A percentile compares a stretch with the other conserved stretches of the same genome.
Evolutionary conservation across 2,113 vertebrate species (phyloP).

Genomic region (Rattus rattus): DNA sequence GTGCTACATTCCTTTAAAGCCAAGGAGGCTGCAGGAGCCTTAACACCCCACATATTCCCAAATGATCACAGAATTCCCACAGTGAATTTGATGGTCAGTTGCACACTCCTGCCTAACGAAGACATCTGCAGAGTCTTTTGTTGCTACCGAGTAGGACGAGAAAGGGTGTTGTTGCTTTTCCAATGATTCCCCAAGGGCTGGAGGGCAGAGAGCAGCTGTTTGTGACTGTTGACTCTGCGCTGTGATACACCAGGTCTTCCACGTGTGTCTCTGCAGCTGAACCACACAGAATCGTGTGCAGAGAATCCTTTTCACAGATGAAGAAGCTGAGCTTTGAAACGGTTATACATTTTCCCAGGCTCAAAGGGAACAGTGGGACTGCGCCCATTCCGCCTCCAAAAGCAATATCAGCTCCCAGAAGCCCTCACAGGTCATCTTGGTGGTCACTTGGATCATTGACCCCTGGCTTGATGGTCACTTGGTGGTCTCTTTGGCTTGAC

Average conservation of each 20-base stretch:
- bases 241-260: neutral
- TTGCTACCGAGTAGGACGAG: slow-evolving; percentile 46
- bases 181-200: neutral
- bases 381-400: neutral
- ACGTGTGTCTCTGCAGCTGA: neutral
- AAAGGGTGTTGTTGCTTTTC: slow-evolving; percentile 15
- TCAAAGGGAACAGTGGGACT: neutral
- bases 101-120: slow-evolving; percentile 48
- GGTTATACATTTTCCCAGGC: neutral
- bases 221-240: neutral
- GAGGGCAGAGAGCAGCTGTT: neutral
- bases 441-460: too few relatives aligned
- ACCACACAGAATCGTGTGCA: accelerated
- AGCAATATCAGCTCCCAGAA: neutral
- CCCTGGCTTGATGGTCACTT: neutral
- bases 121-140: slow-evolving; percentile 41
- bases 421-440: accelerated
- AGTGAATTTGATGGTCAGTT: slow-evolving; percentile 14
- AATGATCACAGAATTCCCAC: slow-evolving; percentile 63
- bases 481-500: too few relatives aligned
- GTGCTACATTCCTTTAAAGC: slow-evolving; percentile 68
- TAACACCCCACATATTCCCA: slow-evolving; percentile 61
- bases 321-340: neutral
- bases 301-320: neutral
- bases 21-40: slow-evolving; percentile 71